Percentiles rank a stretch among this genome's conserved stretches.
Evolutionary conservation across 2,888 invertebrate species (phyloP).

Genomic region (Lamellibrachia columna): DNA sequence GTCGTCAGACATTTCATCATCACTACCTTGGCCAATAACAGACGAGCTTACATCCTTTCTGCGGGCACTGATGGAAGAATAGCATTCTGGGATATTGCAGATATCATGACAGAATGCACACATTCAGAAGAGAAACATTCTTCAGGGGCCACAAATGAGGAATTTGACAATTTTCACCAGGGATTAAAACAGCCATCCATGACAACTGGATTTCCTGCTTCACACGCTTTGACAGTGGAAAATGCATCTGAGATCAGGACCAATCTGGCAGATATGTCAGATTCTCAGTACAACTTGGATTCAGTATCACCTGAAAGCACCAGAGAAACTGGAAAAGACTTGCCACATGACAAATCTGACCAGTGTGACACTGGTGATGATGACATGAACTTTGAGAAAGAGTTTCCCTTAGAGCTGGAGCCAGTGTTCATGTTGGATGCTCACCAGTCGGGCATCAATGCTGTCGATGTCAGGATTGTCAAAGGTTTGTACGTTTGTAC

Average conservation of each 20-base stretch:
- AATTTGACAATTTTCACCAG: background rate
- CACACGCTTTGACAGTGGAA: background rate
- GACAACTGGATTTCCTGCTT: background rate
- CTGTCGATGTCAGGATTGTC: constrained; percentile 67
- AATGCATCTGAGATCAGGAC: background rate
- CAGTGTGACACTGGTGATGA: background rate
- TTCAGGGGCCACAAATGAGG: background rate
- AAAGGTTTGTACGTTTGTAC: background rate
- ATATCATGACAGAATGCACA: constrained; percentile 39
- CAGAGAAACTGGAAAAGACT: background rate
- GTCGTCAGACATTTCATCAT: constrained; percentile 70
- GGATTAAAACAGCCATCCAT: background rate
- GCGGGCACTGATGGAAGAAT: constrained; percentile 79
- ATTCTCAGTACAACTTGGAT: background rate
- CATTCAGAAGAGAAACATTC: background rate
- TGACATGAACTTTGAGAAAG: background rate
- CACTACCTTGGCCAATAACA: constrained; percentile 18
- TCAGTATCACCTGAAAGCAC: background rate
- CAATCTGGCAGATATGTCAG: background rate
- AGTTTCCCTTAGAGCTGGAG: background rate
- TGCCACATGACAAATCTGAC: background rate
- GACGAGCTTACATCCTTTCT: constrained; percentile 67
- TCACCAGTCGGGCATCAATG: constrained; percentile 84
- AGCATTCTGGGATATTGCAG: constrained; percentile 74
- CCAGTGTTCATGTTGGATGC: constrained; percentile 47